phyloP scores from a whole-genome alignment of 64 coral and sea anemone species.

The Trachythela sp. region DNA sequence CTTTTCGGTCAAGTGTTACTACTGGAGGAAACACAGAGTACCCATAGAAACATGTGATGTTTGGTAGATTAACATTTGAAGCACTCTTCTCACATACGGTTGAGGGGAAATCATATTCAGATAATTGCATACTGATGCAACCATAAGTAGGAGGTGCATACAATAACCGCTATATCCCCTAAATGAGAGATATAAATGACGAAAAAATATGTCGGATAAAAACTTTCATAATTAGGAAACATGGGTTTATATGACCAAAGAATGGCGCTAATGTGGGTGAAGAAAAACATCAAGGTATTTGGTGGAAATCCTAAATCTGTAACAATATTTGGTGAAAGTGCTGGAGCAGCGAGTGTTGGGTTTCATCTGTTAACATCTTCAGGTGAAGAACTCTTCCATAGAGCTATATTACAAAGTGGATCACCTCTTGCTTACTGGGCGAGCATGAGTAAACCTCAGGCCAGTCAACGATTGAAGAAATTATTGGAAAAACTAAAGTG shows the following conservation, averaged over 20 bases:
- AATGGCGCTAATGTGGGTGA: neutral
- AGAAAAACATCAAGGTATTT: neutral
- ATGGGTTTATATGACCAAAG: constrained; percentile 28
- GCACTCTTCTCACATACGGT: no score
- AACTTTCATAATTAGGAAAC: no score
- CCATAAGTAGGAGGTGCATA: no score
- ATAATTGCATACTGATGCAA: no score
- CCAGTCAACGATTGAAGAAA: neutral
- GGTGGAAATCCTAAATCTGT: constrained; percentile 10
- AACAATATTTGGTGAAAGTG: constrained; percentile 13
- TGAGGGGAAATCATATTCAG: no score
- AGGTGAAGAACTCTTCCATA: neutral
- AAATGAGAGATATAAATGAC: no score
- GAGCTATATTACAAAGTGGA: neutral
- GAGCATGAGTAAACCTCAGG: neutral
- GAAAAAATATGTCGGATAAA: no score
- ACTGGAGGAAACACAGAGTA: no score
- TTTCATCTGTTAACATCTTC: neutral
- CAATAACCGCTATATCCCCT: no score
- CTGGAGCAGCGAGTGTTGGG: constrained; percentile 16
- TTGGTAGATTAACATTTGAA: no score
- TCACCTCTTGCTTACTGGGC: constrained; percentile 11
- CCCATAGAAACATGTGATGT: no score
- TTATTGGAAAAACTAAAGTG: neutral
- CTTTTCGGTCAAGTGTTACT: no score